Base-by-base conservation (phyloP, 2,888 invertebrate genomes). In the Belgica antarctica region DNA sequence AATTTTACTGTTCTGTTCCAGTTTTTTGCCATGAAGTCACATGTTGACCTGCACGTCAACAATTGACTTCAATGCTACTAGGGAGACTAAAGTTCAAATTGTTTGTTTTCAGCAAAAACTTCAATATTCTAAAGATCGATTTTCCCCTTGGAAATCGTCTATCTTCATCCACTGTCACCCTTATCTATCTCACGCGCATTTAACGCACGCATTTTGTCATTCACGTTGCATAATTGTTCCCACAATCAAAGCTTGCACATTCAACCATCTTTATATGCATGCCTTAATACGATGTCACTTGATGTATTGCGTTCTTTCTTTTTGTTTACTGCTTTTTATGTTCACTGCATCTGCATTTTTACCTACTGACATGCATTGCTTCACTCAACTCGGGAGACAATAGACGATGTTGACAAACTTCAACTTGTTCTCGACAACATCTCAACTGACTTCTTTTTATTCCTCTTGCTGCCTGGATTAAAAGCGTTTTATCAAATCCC, bases 331-430 rank as follows among this genome's bases (percentile, higher is more conserved):
- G 5, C 10, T 31, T 10, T 41, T n/a, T 31, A 31, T 31, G 34
- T 31, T 31, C 7, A 31, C 5, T 31, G 34, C 34, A 31, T 31
- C 34, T 52, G 52, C 52, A 52, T 63, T 65, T n/a, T 66, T 66
- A 66, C 65, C 65, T 46, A 66, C 65, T 66, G 65, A 66, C 65
- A 66, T 66, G 65, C 15, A 47, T 66, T 47, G 22, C n/a, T n/a
- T n/a, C 7, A 8, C 34, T 63, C 5, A 28, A 63, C 12, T 34
- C 19, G n/a, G 17, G 46, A 10, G 41, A 41, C 34, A 66, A 22
- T 47, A 47, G 46, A 47, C 61, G 28, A 47, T 36, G 63, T 28
- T 52, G 5, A 47, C 15, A 46, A 62, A 34, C 41, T 19, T 41
- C 24, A 19, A 66, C 61, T 4, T 61, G 61, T n/a, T n/a, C n/a